phyloP scores from a whole-genome alignment of 2,797 vertebrate genomes.

The Tarsius wallacei region DNA sequence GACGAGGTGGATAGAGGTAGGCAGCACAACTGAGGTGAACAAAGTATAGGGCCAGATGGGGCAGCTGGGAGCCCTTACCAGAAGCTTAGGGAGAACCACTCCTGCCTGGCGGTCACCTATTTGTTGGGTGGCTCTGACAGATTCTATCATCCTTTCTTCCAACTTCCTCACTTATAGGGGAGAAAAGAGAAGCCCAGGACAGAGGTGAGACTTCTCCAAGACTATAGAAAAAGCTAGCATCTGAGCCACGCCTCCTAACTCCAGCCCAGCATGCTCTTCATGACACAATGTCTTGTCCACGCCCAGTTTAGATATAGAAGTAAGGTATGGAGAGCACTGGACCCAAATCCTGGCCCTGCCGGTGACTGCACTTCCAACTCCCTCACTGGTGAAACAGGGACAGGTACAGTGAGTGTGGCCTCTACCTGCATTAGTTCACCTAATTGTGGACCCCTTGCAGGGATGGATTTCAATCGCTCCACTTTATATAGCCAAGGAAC shows the following conservation, averaged over 20 bases:
- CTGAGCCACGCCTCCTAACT: background rate
- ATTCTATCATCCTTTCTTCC: background rate
- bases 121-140: background rate
- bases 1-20: background rate
- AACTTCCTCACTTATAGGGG: background rate
- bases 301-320: background rate
- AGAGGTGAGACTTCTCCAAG: background rate
- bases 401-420: fast-evolving
- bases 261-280: background rate
- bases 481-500: background rate
- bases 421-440: background rate
- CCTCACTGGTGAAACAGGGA: background rate
- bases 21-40: background rate
- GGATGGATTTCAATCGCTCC: background rate
- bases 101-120: background rate
- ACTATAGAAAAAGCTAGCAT: background rate
- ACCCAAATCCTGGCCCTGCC: background rate
- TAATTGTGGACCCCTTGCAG: background rate
- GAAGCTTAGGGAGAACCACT: background rate
- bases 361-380: background rate
- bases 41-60: fast-evolving
- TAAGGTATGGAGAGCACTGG: background rate
- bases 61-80: background rate
- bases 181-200: background rate
- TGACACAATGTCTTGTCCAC: fast-evolving